Conservation (phyloP, 1,140 invertebrate species). For the Lepidurus packardi region DNA sequence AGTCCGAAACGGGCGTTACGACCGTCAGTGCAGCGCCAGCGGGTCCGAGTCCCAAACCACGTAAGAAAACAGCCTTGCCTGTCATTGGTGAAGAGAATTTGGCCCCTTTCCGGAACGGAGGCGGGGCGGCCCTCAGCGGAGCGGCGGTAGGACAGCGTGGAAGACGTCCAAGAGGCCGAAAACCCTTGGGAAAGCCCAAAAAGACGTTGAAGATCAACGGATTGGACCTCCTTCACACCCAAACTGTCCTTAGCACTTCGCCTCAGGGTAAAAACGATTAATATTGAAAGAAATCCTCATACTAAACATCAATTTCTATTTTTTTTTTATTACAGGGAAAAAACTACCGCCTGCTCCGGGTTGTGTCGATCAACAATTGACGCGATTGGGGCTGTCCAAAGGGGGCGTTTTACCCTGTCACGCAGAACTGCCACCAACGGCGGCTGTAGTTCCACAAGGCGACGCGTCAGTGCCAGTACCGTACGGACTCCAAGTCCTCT, state of each 20-base stretch:
- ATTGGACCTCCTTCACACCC: conserved; percentile 79
- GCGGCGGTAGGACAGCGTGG: conserved; percentile 28
- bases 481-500: conserved; percentile 74
- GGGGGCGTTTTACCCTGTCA: conserved; percentile 54
- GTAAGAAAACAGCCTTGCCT: conserved; percentile 27
- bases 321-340: conserved; percentile 48
- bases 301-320: conserved; percentile 26
- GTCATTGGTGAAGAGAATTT: conserved; percentile 28
- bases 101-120: conserved; percentile 39
- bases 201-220: conserved; percentile 68
- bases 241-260: conserved; percentile 79
- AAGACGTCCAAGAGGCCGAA: conserved; percentile 46
- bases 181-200: conserved; percentile 49
- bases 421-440: conserved; percentile 52
- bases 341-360: conserved; percentile 74
- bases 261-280: conserved; percentile 49
- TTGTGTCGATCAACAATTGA: conserved; percentile 81
- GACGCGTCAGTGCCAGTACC: conserved; percentile 48
- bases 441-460: conserved; percentile 3
- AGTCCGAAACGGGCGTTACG: background rate
- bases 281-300: background rate
- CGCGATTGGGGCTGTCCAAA: conserved; percentile 53
- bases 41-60: background rate
- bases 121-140: conserved; percentile 43
- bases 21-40: background rate